Conservation (phyloP, 2,113 vertebrate genomes). For the Oreotrochilus melanogaster region DNA sequence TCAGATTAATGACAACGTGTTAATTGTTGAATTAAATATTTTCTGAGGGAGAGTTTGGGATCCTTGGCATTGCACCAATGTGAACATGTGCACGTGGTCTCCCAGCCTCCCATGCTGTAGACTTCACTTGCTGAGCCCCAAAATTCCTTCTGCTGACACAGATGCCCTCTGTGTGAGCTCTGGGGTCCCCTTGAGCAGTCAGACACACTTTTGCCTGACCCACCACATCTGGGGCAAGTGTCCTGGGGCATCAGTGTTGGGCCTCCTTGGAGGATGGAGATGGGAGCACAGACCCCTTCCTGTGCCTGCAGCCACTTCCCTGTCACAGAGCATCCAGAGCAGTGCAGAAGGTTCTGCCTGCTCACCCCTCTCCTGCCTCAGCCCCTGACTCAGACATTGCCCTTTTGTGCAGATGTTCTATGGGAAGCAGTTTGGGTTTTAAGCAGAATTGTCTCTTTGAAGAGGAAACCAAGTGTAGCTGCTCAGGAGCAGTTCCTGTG, state of each 20-base stretch:
- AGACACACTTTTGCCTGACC: fast-evolving
- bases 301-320: fast-evolving
- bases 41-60: not conserved
- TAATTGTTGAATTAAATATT: not conserved
- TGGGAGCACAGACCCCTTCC: not conserved
- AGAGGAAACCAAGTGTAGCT: not conserved
- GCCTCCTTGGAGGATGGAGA: not conserved
- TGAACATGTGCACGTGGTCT: not conserved
- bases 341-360: not conserved
- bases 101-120: not conserved
- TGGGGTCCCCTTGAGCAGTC: not conserved
- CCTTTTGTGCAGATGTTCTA: not conserved
- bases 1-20: not conserved
- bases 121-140: not conserved
- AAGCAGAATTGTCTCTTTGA: not conserved
- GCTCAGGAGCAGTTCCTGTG: not conserved
- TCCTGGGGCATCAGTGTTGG: not conserved
- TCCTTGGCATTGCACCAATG: fast-evolving
- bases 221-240: not conserved
- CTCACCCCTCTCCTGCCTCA: not conserved
- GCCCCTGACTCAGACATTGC: not conserved
- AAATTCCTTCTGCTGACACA: not conserved
- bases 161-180: fast-evolving
- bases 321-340: not conserved
- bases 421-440: not conserved